Base-by-base conservation (phyloP, 1,140 invertebrate species). In the Drosophila neocordata region DNA sequence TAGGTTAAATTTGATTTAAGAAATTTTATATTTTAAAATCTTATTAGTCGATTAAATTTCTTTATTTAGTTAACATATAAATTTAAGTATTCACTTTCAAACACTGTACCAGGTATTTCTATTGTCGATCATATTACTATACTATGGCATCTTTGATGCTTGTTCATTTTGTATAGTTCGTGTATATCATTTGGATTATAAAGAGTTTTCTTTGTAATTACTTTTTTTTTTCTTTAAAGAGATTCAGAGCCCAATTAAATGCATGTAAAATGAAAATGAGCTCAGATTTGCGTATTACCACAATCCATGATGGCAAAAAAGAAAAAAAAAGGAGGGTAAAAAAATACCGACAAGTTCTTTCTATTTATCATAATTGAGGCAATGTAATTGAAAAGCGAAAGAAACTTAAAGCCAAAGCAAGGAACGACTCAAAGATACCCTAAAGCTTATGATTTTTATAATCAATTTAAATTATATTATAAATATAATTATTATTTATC, bases 301-400 rank as follows among this genome's bases (percentile, higher is more conserved):
- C 7, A 85, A 85, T 85, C 81, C 81, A 72, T 41, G 71, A 31
- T 31, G 27, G 27, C 27, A 31, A 31, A 31, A 31, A 31, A 31
- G 1, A 7, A 31, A 31, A 31, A 31, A 31, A 31, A 6, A 31
- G 7, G 27, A 4, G 22, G 22, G 22, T 2, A 24, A 24, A 24
- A 24, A 24, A 24, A 24, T 24, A 24, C 4, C 4, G 22, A 4
- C 27, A 31, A 31, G 27, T 31, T 41, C 34, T 56, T 66, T 61
- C 56, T 80, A 51, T 61, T 87, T 87, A 81, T 68, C 77, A 87
- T 84, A 84, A 84, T 84, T 84, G 81, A 69, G 82, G 69, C 31
- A 22, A 48, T 35, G 77, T 69, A 84, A 84, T 84, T 84, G 78
- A 75, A 59, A 64, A 48, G 5, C 12, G 12, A 38, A n/a, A 38